These are phyloP conservation scores for Hipparchia sbordonii DNA, from an alignment of 2,888 invertebrate species.

Conservation along the genomic window DNA sequence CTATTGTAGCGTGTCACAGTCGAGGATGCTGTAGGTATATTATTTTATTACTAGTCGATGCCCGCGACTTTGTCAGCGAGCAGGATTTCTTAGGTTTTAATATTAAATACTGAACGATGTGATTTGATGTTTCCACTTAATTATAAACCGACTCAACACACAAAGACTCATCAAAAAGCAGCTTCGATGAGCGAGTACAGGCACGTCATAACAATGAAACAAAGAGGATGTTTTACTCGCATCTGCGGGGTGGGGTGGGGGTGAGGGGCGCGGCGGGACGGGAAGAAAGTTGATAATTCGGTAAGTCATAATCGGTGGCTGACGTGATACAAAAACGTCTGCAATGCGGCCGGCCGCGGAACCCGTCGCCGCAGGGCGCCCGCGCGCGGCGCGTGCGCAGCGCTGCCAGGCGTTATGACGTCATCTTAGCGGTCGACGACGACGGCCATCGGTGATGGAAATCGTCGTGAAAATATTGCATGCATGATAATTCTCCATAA, in stretches of 20 bases:
- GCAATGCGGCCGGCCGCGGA: slow-evolving; percentile 18
- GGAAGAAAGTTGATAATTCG: slow-evolving; percentile 39
- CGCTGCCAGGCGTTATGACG: not conserved
- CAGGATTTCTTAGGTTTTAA: too few relatives aligned
- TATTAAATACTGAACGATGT: too few relatives aligned
- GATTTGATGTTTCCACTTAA: too few relatives aligned
- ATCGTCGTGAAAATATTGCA: too few relatives aligned
- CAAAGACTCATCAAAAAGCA: not conserved
- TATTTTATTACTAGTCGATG: too few relatives aligned
- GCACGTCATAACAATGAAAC: slow-evolving; percentile 26
- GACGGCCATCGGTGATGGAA: too few relatives aligned
- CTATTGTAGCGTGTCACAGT: too few relatives aligned
- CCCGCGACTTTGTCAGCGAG: too few relatives aligned
- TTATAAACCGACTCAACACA: not conserved
- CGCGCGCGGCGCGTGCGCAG: slow-evolving; percentile 1
- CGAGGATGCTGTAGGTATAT: too few relatives aligned
- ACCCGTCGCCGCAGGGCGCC: slow-evolving; percentile 22
- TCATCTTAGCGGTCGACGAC: too few relatives aligned
- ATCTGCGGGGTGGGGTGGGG: slow-evolving; percentile 2
- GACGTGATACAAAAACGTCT: slow-evolving; percentile 38
- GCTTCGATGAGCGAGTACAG: slow-evolving; percentile 12
- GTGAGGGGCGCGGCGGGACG: slow-evolving; percentile 1
- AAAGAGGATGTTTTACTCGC: slow-evolving; percentile 28
- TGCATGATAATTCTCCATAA: too few relatives aligned
- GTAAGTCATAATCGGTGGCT: slow-evolving; percentile 41